Evolutionary conservation across 1,140 invertebrate genomes (phyloP).

Genomic region (Delia radicum): DNA sequence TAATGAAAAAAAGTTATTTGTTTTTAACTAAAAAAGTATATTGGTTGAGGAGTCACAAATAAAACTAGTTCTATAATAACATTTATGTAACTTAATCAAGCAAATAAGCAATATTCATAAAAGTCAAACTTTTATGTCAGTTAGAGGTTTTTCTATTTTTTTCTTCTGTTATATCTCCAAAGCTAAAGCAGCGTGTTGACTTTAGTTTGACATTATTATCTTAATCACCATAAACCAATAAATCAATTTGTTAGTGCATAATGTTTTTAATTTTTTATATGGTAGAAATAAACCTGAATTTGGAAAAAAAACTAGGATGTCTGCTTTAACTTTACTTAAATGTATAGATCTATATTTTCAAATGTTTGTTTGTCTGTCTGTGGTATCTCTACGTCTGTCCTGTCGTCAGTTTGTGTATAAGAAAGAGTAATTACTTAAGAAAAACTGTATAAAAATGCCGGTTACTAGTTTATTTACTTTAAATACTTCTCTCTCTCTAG

Average conservation of each 20-base stretch:
- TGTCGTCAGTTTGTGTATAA: no score
- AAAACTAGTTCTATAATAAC: no score
- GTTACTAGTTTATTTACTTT: conserved; percentile 4
- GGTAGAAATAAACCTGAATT: not conserved
- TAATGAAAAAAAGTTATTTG: no score
- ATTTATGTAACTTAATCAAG: not conserved
- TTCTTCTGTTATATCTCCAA: not conserved
- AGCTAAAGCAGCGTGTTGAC: not conserved
- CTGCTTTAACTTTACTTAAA: not conserved
- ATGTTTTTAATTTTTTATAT: no score
- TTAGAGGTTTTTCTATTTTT: no score
- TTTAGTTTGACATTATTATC: not conserved
- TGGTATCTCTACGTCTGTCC: not conserved
- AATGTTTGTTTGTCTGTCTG: not conserved
- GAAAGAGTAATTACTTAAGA: conserved; percentile 14
- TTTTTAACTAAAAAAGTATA: no score
- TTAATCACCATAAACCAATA: conserved; percentile 12
- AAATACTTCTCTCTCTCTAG: not conserved
- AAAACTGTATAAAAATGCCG: conserved; percentile 14
- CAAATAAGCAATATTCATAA: not conserved
- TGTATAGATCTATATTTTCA: not conserved
- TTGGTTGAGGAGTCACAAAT: no score
- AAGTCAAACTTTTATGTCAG: not conserved
- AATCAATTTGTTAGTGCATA: conserved; percentile 3
- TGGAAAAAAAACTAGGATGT: not conserved